Base-by-base conservation (phyloP, 2,113 vertebrate genomes). In the Notarius lentiginosus region DNA sequence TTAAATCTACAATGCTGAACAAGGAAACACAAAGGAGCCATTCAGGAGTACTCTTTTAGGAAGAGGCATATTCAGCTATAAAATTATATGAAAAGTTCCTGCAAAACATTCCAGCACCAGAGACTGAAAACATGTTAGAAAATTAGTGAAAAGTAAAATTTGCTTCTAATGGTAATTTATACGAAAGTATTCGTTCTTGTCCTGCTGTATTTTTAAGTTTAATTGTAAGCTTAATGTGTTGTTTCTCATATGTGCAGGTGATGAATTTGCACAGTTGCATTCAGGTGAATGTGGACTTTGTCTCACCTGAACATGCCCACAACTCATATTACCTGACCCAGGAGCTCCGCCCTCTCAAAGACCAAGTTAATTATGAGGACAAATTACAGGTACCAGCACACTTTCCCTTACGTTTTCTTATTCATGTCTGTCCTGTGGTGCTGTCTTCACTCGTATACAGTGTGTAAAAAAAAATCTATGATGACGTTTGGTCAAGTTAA, bases 181-280 rank as follows among this genome's bases (percentile, higher is more conserved):
- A 17, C 53, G 15, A 51, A 77, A 77, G 5, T 77, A 79, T 56
- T 79, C 18, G 18, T 56, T 30, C 18, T 17, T 30, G n/a, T 27
- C 2, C 6, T 53, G 18, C 72, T 49, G 41, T 41, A 49, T 77
- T 53, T 49, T 47, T 27, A 2, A 12, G 2, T 55, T 30, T 55
- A 7, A 30, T 27, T 79, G 1, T 22, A 8, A n/a, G 17, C 51
- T 8, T n/a, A 7, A 56, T 73, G 7, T 84, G 4, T 51, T 65
- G 49, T 88, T 49, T 88, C n/a, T 79, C 58, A 18, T 20, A 47
- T 84, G 7, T 70, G 65, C 92, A 97, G 97, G 96, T 97, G 90
- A 97, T 97, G 87, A 97, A 97, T 93, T 96, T 97, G 91, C 96
- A 97, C 94, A 97, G 96, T 94, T 97, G 97, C 55, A 94, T 97